These are phyloP conservation scores for Synergus itoensis DNA, from an alignment of 2,888 invertebrate species.

Conservation along the genomic window DNA sequence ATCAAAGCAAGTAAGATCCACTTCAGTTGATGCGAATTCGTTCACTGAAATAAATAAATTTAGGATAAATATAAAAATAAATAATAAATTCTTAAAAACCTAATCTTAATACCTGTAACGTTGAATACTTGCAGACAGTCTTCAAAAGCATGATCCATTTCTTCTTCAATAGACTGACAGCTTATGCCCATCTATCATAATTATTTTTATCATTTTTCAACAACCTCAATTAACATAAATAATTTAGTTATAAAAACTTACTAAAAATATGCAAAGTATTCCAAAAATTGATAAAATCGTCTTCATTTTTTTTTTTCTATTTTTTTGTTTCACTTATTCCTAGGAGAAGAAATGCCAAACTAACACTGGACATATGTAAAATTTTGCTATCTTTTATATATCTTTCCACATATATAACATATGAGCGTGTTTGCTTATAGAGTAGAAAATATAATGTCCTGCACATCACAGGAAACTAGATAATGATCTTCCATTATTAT, in stretches of 20 bases:
- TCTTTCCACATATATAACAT: neutral
- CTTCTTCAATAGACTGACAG: neutral
- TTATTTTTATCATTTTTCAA: neutral
- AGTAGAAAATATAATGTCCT: neutral
- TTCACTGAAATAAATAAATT: conserved; percentile 2
- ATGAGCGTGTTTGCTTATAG: neutral
- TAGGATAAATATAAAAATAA: neutral
- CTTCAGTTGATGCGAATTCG: conserved; percentile 11
- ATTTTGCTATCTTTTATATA: conserved; percentile 22
- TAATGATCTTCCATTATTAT: conserved; percentile 23
- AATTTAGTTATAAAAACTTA: neutral
- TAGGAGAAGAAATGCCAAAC: neutral
- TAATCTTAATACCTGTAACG: neutral
- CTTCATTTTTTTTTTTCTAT: conserved; percentile 8
- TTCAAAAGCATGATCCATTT: conserved; percentile 29
- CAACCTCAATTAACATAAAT: neutral
- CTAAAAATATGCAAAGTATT: neutral
- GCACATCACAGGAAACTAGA: conserved; percentile 21
- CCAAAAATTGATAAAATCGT: neutral
- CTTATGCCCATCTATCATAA: neutral
- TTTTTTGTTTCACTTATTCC: neutral
- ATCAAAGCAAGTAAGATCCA: conserved; percentile 34
- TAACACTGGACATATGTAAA: neutral
- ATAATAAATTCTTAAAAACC: neutral
- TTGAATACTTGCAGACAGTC: conserved; percentile 1